Conservation (phyloP, 2,888 invertebrate species). For the Mongoloraphidia duomilia region DNA sequence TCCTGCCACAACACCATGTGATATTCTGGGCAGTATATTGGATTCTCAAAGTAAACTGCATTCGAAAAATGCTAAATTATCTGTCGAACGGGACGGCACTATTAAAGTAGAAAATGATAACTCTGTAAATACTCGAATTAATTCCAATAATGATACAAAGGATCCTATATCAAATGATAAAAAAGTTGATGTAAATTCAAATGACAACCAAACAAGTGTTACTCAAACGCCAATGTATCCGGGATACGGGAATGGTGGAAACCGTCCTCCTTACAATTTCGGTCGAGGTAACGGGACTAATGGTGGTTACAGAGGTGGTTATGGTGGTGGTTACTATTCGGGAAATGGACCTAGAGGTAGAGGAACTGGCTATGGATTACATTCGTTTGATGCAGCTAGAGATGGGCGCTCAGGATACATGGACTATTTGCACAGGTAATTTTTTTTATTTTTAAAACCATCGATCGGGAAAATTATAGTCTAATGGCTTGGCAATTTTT, state of each 20-base stretch:
- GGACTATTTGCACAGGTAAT: conserved; percentile 9
- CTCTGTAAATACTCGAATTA: conserved; percentile 4
- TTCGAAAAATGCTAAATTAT: conserved; percentile 43
- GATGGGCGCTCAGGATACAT: conserved; percentile 10
- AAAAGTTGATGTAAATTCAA: conserved; percentile 7
- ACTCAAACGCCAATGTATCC: conserved; percentile 49
- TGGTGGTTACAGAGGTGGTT: conserved; percentile 11
- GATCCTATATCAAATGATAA: conserved; percentile 4
- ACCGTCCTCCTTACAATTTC: conserved; percentile 18
- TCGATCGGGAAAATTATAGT: neutral
- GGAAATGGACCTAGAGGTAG: conserved; percentile 1
- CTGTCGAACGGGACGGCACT: conserved; percentile 45
- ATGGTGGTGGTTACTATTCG: conserved; percentile 5
- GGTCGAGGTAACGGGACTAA: conserved; percentile 17
- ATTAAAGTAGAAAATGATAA: conserved; percentile 34
- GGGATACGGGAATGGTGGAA: conserved; percentile 37
- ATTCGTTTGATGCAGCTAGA: neutral
- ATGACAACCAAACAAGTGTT: conserved; percentile 15
- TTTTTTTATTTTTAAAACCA: neutral
- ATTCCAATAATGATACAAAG: neutral
- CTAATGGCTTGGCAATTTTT: too few relatives aligned
- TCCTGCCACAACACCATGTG: conserved; percentile 33
- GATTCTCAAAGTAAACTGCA: conserved; percentile 56
- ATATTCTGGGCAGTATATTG: conserved; percentile 55
- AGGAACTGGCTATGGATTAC: neutral